These are phyloP conservation scores for Neoniphon sammara DNA, from an alignment of 2,797 vertebrate genomes.

Conservation along the genomic window DNA sequence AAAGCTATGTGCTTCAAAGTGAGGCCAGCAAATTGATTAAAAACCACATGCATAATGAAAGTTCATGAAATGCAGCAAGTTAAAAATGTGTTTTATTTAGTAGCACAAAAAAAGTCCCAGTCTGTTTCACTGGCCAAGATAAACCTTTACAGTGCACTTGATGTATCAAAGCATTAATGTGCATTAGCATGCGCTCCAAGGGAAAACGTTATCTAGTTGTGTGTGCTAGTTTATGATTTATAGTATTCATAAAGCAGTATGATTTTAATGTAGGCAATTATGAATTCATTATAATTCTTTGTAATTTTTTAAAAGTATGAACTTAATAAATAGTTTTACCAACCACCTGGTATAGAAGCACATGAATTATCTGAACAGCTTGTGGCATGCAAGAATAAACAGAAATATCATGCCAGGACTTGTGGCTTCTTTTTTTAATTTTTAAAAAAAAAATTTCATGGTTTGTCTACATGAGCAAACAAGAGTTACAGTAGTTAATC, in stretches of 20 bases:
- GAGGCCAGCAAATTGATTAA: not conserved
- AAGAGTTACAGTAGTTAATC: slow-evolving; percentile 4
- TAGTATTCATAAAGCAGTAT: slow-evolving; percentile 1
- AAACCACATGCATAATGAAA: not conserved
- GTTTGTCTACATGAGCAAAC: slow-evolving; percentile 2
- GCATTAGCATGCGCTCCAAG: slow-evolving; percentile 24
- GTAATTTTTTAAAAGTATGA: not conserved
- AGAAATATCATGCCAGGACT: slow-evolving; percentile 1
- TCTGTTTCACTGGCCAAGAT: slow-evolving; percentile 30
- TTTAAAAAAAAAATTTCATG: too few relatives aligned
- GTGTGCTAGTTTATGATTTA: slow-evolving; percentile 8
- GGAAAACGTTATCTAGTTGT: too few relatives aligned
- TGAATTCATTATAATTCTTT: not conserved
- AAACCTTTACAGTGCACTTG: slow-evolving; percentile 17
- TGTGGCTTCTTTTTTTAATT: not conserved
- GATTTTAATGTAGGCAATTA: not conserved
- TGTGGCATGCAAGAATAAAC: not conserved
- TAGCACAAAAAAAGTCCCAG: too few relatives aligned
- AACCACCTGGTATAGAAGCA: not conserved
- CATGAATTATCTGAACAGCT: not conserved
- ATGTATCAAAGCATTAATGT: slow-evolving; percentile 26
- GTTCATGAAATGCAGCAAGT: not conserved
- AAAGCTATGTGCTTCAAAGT: not conserved
- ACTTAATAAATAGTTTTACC: too few relatives aligned
- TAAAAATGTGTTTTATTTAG: slow-evolving; percentile 12